phyloP scores from a whole-genome alignment of 2,797 vertebrate genomes.

The Macrochelys suwanniensis region DNA sequence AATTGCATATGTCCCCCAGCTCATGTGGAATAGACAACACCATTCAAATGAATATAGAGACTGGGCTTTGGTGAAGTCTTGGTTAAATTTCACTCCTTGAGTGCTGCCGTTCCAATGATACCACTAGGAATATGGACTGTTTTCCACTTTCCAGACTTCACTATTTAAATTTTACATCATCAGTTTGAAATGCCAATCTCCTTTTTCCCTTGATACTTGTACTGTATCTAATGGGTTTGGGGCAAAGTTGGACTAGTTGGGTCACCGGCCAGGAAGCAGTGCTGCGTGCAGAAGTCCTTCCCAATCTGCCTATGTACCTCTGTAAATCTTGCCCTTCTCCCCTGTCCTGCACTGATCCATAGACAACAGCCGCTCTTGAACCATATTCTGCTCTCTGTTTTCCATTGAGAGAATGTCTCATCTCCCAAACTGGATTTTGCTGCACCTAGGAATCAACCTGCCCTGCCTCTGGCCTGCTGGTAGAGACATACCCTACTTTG shows the following conservation, averaged over 20 bases:
- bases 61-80: neutral
- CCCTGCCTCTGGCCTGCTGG: neutral
- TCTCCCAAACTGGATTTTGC: neutral
- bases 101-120: rapidly evolving
- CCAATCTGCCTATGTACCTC: neutral
- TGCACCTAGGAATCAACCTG: neutral
- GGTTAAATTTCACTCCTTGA: rapidly evolving
- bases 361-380: neutral
- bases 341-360: neutral
- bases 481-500: no score
- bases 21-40: neutral
- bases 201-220: neutral
- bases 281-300: neutral
- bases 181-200: neutral
- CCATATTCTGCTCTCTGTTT: neutral
- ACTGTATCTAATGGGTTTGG: neutral
- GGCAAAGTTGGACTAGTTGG: neutral
- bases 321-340: neutral
- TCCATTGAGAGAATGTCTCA: neutral
- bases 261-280: neutral
- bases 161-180: neutral
- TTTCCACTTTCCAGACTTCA: neutral
- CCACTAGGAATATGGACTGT: no score
- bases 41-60: neutral
- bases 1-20: rapidly evolving